Evolutionary conservation across 2,888 invertebrate genomes (phyloP), one percentile per base, ranked within the genome.

Genomic region (Galeopsomyia nigrocyanea): DNA sequence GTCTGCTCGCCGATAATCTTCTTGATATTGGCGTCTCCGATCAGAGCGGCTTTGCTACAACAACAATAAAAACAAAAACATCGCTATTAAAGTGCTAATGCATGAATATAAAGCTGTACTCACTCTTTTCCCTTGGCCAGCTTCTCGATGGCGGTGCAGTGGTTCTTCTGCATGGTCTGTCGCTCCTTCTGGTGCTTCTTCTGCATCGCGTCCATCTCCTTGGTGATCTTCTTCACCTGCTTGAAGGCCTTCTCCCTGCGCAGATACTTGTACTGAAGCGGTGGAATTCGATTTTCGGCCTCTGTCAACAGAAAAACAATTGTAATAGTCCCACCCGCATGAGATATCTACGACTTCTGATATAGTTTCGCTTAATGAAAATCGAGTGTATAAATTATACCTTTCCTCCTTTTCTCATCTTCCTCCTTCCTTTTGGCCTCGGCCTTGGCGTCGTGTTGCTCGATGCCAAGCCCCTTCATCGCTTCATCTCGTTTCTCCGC

Each of bases 391-490:
- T n/a, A n/a, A n/a, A n/a, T n/a, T n/a, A n/a, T n/a, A n/a, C 84
- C 83, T 74, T 77, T 80, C 63, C 82, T 86, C 76, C 84, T 86
- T n/a, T 81, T 80, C 63, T 85, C 83, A 68, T 86, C 86, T 61
- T 86, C 82, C 71, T 86, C 84, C 60, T 86, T 85, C 77, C 83
- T 84, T 66, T 84, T 82, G 14, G 82, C 85, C n/a, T 85, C 86
- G 10, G 85, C 82, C 71, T 85, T 85, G 26, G 83, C 63, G 69
- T 86, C 86, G 16, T 85, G 85, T 78, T 90, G 89, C 80, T 90
- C 90, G 77, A 92, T 92, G 53, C 92, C 92, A 88, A 92, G 90
- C 21, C 90, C 90, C 79, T 91, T 90, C 90, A 92, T 90, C 79
- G 91, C 90, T 77, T 90, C 89, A 21, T 89, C 88, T 71, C 90